Evolutionary conservation across 1,140 invertebrate species (phyloP).

Genomic region (Bombus breviceps): DNA sequence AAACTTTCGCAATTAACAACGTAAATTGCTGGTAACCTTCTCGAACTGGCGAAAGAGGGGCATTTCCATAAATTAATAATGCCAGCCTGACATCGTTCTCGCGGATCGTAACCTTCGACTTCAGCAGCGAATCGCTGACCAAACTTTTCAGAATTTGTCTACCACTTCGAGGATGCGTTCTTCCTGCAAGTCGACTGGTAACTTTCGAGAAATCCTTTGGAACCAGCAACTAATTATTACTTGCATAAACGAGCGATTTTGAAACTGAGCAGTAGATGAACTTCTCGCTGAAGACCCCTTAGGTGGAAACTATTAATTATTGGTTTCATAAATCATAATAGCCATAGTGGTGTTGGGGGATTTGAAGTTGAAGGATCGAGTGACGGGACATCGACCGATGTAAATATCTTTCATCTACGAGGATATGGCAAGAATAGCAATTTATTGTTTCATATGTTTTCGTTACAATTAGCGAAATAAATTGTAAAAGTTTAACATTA

Average conservation of each 20-base stretch:
- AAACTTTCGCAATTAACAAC: slow-evolving; percentile 66
- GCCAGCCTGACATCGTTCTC: not conserved
- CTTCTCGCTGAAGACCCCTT: not conserved
- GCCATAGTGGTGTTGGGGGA: not conserved
- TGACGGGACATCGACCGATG: no score
- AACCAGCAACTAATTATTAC: not conserved
- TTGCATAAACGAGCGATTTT: not conserved
- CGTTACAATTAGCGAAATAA: no score
- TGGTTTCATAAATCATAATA: not conserved
- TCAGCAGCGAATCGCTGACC: not conserved
- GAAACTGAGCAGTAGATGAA: not conserved
- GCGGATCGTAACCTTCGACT: slow-evolving; percentile 24
- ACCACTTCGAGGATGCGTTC: not conserved
- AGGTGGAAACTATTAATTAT: not conserved
- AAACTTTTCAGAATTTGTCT: slow-evolving; percentile 18
- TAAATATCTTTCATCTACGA: no score
- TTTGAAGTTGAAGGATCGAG: no score
- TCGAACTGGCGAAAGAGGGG: slow-evolving; percentile 20
- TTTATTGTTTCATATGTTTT: no score
- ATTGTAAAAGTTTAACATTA: no score
- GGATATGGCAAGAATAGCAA: no score
- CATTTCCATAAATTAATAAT: slow-evolving; percentile 65
- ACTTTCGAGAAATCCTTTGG: not conserved
- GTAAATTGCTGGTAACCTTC: slow-evolving; percentile 61
- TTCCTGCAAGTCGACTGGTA: not conserved